phyloP scores from a whole-genome alignment of 2,113 vertebrate genomes.

The Tachycineta bicolor region DNA sequence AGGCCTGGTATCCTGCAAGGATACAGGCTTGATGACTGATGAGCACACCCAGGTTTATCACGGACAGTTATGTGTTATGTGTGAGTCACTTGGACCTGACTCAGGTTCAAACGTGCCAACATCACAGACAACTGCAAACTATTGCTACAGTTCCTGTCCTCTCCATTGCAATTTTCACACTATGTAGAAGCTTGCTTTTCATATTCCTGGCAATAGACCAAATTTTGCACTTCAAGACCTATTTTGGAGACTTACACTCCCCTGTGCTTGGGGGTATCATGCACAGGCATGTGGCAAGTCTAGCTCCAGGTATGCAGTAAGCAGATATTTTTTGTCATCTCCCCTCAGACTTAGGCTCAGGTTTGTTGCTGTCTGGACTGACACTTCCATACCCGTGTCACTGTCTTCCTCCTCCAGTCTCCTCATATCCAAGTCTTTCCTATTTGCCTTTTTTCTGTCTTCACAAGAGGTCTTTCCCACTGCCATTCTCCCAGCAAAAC shows the following conservation, averaged over 20 bases:
- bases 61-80: neutral
- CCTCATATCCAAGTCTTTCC: neutral
- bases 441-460: neutral
- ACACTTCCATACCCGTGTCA: neutral
- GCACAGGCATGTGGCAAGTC: neutral
- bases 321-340: neutral
- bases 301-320: neutral
- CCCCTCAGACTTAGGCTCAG: neutral
- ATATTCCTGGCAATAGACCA: neutral
- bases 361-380: neutral
- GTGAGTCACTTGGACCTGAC: neutral
- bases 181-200: neutral
- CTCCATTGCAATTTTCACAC: neutral
- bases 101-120: accelerated
- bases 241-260: neutral
- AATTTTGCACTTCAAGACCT: neutral
- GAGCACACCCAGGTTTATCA: neutral
- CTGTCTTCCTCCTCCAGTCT: neutral
- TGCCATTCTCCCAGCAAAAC: neutral
- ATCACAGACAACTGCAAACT: neutral
- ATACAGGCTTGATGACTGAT: neutral
- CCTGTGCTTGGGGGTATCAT: neutral
- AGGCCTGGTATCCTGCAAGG: accelerated
- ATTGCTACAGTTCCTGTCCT: neutral
- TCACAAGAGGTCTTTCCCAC: neutral